phyloP scores from a whole-genome alignment of 2,113 vertebrate species.

The Sterna hirundo region DNA sequence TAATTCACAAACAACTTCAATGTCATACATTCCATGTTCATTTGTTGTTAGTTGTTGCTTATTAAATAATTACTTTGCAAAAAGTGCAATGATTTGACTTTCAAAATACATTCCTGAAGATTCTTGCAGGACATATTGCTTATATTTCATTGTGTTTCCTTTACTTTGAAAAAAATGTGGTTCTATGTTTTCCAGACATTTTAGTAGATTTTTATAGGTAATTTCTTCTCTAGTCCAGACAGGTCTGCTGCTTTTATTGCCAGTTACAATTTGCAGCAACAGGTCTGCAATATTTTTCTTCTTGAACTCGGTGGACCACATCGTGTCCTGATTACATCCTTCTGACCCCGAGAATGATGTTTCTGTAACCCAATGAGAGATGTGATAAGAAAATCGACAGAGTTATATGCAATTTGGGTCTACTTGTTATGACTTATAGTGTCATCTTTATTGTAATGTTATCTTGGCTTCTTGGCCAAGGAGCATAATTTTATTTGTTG shows the following conservation, averaged over 20 bases:
- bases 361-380: background rate
- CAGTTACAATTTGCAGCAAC: background rate
- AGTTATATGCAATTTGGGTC: background rate
- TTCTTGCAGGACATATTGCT: background rate
- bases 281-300: background rate
- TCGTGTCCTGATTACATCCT: background rate
- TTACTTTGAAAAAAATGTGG: background rate
- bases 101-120: background rate
- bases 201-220: constrained; percentile 3
- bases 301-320: background rate
- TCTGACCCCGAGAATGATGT: background rate
- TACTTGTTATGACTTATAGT: background rate
- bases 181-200: background rate
- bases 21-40: background rate
- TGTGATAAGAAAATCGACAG: background rate
- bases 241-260: constrained; percentile 2
- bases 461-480: background rate
- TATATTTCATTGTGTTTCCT: background rate
- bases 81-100: background rate
- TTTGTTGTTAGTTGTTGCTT: background rate
- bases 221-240: background rate
- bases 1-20: background rate
- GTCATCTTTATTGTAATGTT: background rate
- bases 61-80: background rate
- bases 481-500: background rate